Base-by-base conservation (phyloP, 2,888 invertebrate species). In the Monochamus alternatus region DNA sequence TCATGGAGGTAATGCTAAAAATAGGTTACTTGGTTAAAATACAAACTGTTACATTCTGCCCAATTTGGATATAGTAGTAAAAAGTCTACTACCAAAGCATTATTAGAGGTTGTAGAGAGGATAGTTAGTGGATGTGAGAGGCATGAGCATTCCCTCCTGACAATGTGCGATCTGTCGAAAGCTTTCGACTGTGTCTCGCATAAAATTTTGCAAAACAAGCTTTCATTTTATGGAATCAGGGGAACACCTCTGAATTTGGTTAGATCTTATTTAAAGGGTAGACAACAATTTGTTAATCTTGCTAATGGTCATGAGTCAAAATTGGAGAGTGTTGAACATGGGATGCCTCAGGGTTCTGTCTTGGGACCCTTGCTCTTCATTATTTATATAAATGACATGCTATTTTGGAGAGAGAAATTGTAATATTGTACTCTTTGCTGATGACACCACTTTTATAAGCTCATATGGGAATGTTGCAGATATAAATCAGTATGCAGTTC, bases 1-100 rank as follows among this genome's bases (percentile, higher is more conserved):
- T 64, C 44, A 64, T 71, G 32, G 63, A 71, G 62, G 58, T 69
- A 69, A 30, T 69, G 22, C 22, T 69, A 69, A 69, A 58, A 44
- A 44, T 44, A 70, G 60, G 58, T 60, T 70, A 62, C 60, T 68
- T 52, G 68, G 58, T 10, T 31, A 14, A 68, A 58, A 43, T 67
- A 44, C 30, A 47, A 44, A 66, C 66, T 66, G 30, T 66, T 66
- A 12, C 67, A 67, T 55, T 30, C 67, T 52, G 22, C 67, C 52
- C 67, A 67, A 67, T 67, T 67, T 67, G 52, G 67, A 14, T 67
- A 38, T 67, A 43, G 67, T 2, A 51, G 31, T 52, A 51, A 67
- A 32, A 66, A 30, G 14, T 66, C 66, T 47, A 43, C 47, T 30
- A 47, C n/a, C 30, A 66, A 66, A 66, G 66, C 67, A 67, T 32